Conservation (phyloP, 2,113 vertebrate species). For the Malurus cyaneus region DNA sequence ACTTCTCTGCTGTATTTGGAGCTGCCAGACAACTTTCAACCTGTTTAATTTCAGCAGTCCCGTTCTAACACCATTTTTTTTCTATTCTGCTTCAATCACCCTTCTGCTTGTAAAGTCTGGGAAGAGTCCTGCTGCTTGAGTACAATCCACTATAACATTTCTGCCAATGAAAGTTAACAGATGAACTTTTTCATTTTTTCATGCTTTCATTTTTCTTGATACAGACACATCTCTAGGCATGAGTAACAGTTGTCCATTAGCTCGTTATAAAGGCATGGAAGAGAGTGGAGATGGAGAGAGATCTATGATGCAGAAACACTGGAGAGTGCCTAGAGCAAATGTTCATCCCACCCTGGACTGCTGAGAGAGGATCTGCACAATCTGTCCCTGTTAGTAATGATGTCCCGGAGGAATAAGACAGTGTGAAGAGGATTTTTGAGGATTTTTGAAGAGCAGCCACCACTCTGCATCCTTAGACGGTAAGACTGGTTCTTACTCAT, state of each 20-base stretch:
- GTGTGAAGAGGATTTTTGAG: background rate
- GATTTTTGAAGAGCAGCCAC: constrained; percentile 45
- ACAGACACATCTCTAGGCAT: constrained; percentile 25
- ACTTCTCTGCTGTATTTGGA: constrained; percentile 64
- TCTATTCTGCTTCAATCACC: constrained; percentile 17
- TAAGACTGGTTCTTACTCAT: background rate
- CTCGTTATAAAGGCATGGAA: constrained; percentile 1
- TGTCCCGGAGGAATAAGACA: background rate
- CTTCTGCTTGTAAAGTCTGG: background rate
- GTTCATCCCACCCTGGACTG: constrained; percentile 23
- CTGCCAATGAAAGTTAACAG: background rate
- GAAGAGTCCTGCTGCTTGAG: background rate
- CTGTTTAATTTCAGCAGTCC: constrained; percentile 63
- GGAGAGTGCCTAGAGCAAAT: constrained; percentile 50
- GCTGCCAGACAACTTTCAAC: constrained; percentile 64
- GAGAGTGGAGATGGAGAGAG: constrained; percentile 12
- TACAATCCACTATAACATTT: background rate
- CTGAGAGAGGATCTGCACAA: constrained; percentile 43
- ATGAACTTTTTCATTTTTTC: constrained; percentile 9
- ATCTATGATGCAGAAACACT: constrained; percentile 52
- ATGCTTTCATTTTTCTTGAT: constrained; percentile 33
- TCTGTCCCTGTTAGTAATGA: constrained; percentile 48
- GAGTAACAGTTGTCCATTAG: constrained; percentile 39
- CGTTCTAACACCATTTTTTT: background rate
- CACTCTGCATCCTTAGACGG: background rate